A percentile compares a stretch with the other conserved stretches of the same genome.
Conservation (phyloP, 2,113 vertebrate genomes). For the Sakesphorus luctuosus region DNA sequence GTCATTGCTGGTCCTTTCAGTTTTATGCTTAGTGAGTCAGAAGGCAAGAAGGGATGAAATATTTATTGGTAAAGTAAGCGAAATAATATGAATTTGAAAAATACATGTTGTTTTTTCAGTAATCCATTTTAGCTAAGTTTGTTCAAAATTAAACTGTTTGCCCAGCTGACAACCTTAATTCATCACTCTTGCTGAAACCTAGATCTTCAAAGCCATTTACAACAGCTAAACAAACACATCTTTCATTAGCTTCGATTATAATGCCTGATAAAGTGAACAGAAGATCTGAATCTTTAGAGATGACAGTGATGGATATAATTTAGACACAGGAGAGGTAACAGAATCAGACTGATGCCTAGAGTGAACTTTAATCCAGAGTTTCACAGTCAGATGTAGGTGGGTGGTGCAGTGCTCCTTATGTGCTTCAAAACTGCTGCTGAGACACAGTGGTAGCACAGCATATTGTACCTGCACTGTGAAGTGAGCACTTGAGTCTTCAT, state of each 20-base stretch:
- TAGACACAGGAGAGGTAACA: neutral
- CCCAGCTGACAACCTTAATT: conserved; percentile 16
- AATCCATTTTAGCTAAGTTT: neutral
- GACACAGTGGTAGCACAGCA: neutral
- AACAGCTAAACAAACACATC: neutral
- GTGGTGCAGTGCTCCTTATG: neutral
- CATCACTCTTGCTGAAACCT: neutral
- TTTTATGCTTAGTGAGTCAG: neutral
- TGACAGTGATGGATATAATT: neutral
- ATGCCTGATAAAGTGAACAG: neutral
- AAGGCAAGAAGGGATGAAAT: neutral
- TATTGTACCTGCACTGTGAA: neutral
- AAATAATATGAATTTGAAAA: conserved; percentile 8
- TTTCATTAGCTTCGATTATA: conserved; percentile 6
- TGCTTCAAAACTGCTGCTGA: neutral
- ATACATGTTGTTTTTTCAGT: neutral
- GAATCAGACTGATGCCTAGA: neutral
- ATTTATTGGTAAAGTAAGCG: neutral
- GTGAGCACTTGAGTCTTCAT: neutral
- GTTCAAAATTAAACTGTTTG: conserved; percentile 33
- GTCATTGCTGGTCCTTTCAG: neutral
- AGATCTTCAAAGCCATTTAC: conserved; percentile 11
- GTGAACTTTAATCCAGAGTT: neutral
- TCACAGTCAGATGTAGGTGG: neutral
- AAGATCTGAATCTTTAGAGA: neutral